Evolutionary conservation across 2,113 vertebrate species (phyloP), one percentile per base, ranked within the genome.

Genomic region (Menura novaehollandiae): DNA sequence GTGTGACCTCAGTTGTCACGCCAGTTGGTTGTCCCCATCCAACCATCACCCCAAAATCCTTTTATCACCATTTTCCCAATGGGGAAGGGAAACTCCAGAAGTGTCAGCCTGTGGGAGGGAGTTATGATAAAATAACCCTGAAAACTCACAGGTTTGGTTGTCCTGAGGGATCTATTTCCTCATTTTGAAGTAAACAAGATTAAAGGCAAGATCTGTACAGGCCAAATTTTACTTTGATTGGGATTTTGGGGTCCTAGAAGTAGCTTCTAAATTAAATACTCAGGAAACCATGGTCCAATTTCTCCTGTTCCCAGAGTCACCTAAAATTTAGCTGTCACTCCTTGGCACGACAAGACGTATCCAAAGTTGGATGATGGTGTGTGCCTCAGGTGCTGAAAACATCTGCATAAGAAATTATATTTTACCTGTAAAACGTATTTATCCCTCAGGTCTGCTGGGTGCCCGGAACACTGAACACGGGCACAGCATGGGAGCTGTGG

Each of bases 171-270:
- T 30, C 3, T 1, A 5, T 55, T 87, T 30, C 47, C 19, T 32
- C 77, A n/a, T 62, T 69, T 95, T 69, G 17, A 30, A 81, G 64
- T 35, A 77, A 51, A 66, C 6, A 37, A 16, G 22, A 44, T 41
- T 67, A 51, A 74, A 84, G 12, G 26, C 23, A 43, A 89, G 39
- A 27, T 30, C 23, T 59, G 15, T 23, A 64, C 27, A 16, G 18
- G 20, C 6, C 75, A 46, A 33, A 67, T 51, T 87, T 71, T 78
- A 26, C 13, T 81, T 87, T 62, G 32, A 22, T 24, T 28, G 33
- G 39, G 43, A 51, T 0, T 0, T 1, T 33, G 12, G 51, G 6
- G 10, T 76, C 0, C 0, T 30, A 66, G 60, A 80, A 74, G 24
- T 8, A 63, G 17, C 14, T 76, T 43, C 17, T 15, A 47, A 46